Conservation (phyloP, 2,797 vertebrate genomes). For the Vespertilio murinus region DNA sequence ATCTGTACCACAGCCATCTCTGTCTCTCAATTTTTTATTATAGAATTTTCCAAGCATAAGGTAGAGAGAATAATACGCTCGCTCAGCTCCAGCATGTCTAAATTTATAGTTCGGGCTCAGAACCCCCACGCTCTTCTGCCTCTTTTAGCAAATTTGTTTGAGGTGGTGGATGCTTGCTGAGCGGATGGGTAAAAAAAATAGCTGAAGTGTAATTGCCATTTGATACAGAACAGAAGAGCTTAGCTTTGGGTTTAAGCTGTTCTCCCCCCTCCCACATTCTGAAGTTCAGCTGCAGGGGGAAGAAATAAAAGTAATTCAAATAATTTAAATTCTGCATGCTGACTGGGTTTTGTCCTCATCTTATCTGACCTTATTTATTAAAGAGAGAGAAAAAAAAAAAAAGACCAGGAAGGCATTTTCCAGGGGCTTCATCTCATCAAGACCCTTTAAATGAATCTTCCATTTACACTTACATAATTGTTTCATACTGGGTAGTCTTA, state of each 20-base stretch:
- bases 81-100: neutral
- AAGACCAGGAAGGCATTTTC: neutral
- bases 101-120: neutral
- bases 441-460: slow-evolving; percentile 32
- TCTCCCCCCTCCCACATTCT: neutral
- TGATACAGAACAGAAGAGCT: slow-evolving; percentile 55
- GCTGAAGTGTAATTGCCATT: slow-evolving; percentile 41
- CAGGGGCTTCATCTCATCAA: neutral
- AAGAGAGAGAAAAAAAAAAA: neutral
- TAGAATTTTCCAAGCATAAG: neutral
- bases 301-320: slow-evolving; percentile 9
- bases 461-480: slow-evolving; percentile 21
- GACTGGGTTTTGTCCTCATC: slow-evolving; percentile 60
- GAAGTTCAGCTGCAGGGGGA: slow-evolving; percentile 42
- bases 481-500: slow-evolving; percentile 40
- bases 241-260: slow-evolving; percentile 27
- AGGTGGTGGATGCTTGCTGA: slow-evolving; percentile 58
- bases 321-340: slow-evolving; percentile 61
- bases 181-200: neutral
- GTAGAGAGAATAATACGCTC: neutral
- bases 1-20: neutral
- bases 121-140: neutral
- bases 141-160: slow-evolving; percentile 51
- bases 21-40: neutral
- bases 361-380: slow-evolving; percentile 71